Conservation (phyloP, 2,888 invertebrate genomes). For the Homarus gammarus region DNA sequence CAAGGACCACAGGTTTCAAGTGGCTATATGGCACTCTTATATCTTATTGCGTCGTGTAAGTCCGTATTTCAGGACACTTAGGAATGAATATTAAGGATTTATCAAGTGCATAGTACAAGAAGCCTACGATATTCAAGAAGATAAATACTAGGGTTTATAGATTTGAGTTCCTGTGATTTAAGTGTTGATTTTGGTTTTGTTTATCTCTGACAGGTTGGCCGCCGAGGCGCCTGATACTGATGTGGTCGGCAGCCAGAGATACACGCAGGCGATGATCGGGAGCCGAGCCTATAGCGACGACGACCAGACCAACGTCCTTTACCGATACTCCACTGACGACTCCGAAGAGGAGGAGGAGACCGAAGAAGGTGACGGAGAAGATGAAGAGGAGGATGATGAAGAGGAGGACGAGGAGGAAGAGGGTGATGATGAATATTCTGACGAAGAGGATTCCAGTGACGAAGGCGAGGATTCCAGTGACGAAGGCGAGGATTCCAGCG, state of each 20-base stretch:
- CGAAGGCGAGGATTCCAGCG: not conserved
- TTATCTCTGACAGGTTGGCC: slow-evolving; percentile 25
- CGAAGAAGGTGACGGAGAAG: slow-evolving; percentile 19
- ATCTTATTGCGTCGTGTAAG: too few relatives aligned
- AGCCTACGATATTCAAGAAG: too few relatives aligned
- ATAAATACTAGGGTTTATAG: too few relatives aligned
- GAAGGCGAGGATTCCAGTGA: not conserved
- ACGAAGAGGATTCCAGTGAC: slow-evolving; percentile 3
- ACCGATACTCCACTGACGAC: slow-evolving; percentile 18
- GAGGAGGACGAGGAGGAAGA: slow-evolving; percentile 12
- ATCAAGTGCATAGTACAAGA: too few relatives aligned
- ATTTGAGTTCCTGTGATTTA: not conserved
- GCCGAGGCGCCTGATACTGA: slow-evolving; percentile 38
- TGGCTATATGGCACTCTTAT: too few relatives aligned
- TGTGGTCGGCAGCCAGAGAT: not conserved
- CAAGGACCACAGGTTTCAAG: too few relatives aligned
- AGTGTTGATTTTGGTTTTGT: not conserved
- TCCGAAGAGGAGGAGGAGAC: slow-evolving; percentile 43
- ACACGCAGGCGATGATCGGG: not conserved
- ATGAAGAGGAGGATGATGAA: slow-evolving; percentile 22
- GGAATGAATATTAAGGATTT: too few relatives aligned
- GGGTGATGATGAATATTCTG: slow-evolving; percentile 11
- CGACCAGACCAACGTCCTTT: not conserved
- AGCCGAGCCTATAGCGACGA: not conserved
- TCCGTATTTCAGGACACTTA: too few relatives aligned